These are phyloP conservation scores for Drosophila tanythrix DNA, from an alignment of 2,888 invertebrate genomes.

Conservation along the genomic window DNA sequence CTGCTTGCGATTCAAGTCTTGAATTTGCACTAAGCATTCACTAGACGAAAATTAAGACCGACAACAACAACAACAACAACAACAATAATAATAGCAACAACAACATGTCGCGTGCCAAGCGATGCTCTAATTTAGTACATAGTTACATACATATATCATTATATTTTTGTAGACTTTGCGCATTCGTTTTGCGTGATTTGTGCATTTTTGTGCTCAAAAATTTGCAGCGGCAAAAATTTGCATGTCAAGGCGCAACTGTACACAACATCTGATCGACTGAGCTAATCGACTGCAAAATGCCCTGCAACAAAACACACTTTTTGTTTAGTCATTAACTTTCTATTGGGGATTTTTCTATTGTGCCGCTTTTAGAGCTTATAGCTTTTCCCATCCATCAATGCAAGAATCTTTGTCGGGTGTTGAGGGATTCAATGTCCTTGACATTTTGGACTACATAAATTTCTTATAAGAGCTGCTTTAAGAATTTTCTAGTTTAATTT, in stretches of 20 bases:
- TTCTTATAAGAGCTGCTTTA: not conserved
- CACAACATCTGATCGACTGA: not conserved
- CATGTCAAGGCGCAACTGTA: conserved; percentile 57
- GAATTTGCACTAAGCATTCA: conserved; percentile 24
- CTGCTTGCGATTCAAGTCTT: conserved; percentile 14
- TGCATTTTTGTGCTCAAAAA: conserved; percentile 14
- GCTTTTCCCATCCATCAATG: not conserved
- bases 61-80: conserved; percentile 19
- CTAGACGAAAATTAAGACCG: conserved; percentile 43
- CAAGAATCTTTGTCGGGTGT: not conserved
- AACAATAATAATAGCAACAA: not conserved
- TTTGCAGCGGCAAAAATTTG: conserved; percentile 51
- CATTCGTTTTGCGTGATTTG: conserved; percentile 14
- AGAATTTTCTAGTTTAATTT: not conserved
- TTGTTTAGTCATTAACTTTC: not conserved
- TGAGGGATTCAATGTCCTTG: not conserved
- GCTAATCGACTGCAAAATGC: conserved; percentile 24
- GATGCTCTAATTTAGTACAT: conserved; percentile 57
- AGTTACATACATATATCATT: not conserved
- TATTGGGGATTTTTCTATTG: not conserved
- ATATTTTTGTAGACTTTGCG: conserved; percentile 12
- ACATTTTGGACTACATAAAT: not conserved
- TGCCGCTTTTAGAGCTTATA: too few species aligned
- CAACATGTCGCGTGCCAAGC: conserved; percentile 53
- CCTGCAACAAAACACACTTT: not conserved